Evolutionary conservation across 37 sponge, comb jelly and placozoan genomes (phyloP), one percentile per base, ranked within the genome.

Genomic region (Agelas oroides): DNA sequence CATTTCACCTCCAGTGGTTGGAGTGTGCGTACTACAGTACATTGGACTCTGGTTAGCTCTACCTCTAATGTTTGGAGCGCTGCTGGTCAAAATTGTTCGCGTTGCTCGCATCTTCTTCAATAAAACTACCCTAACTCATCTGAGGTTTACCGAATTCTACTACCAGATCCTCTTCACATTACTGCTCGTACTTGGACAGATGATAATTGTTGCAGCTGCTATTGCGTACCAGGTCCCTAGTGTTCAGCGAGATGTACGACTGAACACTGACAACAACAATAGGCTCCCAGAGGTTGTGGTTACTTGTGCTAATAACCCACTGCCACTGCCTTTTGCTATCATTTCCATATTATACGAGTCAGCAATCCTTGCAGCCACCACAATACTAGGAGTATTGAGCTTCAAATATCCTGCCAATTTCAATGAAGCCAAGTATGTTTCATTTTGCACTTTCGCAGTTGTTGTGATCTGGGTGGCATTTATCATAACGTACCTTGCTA

Each of bases 61-160:
- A n/a, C 82, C 92, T 5, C 80, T 92, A 12, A 35, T 82, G 27
- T 82, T 82, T 6, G 70, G 83, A 39, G 88, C 92, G 0, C 92
- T 92, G 11, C 68, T 92, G 32, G 75, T 92, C 72, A 92, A 92
- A 75, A 82, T 87, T 55, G 31, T 81, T 16, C 78, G 92, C 12
- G 79, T 92, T 14, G 80, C 82, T 28, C 59, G 92, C 17, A 78
- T 92, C 1, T 92, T 92, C 64, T 30, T 54, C 40, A 62, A 62
- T 16, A 37, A 35, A 33, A 28, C 58, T 20, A 53, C 36, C 15
- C 24, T 58, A 19, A 19, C 54, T 24, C 46, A 69, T 5, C 77
- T 77, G 17, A 52, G 70, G 13, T 90, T 85, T 64, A 71, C 73
- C 19, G 65, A 73, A 11, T 81, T 81, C 23, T 41, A 65, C 27